Evolutionary conservation across 2,797 vertebrate genomes (phyloP).

Genomic region (Sebastes wilsoni): DNA sequence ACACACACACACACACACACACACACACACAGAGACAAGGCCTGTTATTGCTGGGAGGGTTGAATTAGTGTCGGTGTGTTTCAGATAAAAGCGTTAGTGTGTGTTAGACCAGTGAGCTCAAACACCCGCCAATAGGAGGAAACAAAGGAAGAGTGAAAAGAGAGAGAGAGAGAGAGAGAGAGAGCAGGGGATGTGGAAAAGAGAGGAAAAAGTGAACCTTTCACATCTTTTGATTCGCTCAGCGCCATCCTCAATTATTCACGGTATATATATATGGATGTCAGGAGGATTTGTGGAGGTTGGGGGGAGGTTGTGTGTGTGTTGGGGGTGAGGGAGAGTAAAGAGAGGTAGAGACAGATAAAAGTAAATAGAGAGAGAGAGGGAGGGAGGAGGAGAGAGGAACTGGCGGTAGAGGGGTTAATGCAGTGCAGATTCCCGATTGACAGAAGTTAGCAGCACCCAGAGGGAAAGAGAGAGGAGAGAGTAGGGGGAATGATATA

Average conservation of each 20-base stretch:
- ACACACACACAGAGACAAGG: constrained; percentile 28
- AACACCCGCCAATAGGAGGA: constrained; percentile 39
- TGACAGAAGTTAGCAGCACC: constrained; percentile 82
- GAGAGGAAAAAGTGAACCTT: constrained; percentile 52
- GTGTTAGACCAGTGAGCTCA: constrained; percentile 43
- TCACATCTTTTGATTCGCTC: constrained; percentile 75
- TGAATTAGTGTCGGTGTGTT: constrained; percentile 74
- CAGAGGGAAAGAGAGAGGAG: constrained; percentile 76
- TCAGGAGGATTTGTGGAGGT: constrained; percentile 48
- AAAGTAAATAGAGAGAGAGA: constrained; percentile 63
- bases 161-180: constrained; percentile 15
- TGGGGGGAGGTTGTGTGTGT: constrained; percentile 25
- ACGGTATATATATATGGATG: constrained; percentile 57
- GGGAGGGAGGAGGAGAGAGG: constrained; percentile 16
- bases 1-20: constrained; percentile 22
- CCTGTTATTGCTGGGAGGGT: constrained; percentile 52
- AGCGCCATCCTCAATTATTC: constrained; percentile 65
- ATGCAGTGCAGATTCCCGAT: constrained; percentile 78
- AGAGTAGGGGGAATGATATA: constrained; percentile 83
- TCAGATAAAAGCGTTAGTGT: constrained; percentile 70
- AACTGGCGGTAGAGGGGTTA: constrained; percentile 75
- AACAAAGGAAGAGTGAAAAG: constrained; percentile 43
- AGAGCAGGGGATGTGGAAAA: constrained; percentile 28
- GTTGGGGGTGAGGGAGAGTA: background rate
- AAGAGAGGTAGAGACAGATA: constrained; percentile 59